Conservation (phyloP, 1,140 invertebrate genomes). For the Drosophila guanche region DNA sequence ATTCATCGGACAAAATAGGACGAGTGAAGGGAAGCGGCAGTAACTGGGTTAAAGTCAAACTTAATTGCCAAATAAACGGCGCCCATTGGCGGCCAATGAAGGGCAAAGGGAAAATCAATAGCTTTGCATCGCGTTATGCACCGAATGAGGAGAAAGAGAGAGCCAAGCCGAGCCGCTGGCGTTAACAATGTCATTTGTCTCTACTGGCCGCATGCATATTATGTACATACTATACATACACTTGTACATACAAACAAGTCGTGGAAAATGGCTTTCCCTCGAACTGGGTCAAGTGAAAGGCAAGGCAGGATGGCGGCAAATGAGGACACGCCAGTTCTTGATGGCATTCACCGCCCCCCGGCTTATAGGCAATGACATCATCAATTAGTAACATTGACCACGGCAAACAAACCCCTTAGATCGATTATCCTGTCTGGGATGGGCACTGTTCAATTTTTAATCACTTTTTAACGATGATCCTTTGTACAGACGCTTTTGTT, state of each 20-base stretch:
- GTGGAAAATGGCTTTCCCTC: conserved; percentile 18
- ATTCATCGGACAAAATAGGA: too few species aligned
- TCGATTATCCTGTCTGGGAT: conserved; percentile 31
- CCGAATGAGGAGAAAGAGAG: too few species aligned
- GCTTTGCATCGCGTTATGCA: conserved; percentile 32
- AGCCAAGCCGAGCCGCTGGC: too few species aligned
- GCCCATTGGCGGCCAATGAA: conserved; percentile 11
- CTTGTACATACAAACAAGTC: conserved; percentile 3
- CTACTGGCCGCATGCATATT: too few species aligned
- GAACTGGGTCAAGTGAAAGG: conserved; percentile 60
- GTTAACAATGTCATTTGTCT: conserved; percentile 6
- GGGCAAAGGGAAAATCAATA: conserved; percentile 70
- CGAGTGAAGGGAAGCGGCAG: conserved; percentile 3
- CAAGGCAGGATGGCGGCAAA: conserved; percentile 16
- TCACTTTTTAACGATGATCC: too few species aligned
- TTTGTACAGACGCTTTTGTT: too few species aligned
- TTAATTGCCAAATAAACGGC: conserved; percentile 56
- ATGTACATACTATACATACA: neutral
- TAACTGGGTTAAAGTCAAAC: conserved; percentile 64
- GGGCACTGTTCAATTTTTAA: neutral
- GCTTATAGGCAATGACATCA: conserved; percentile 31
- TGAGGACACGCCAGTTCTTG: conserved; percentile 26
- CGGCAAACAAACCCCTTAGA: conserved; percentile 1
- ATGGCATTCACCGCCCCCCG: neutral
- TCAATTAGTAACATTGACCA: conserved; percentile 15